Evolutionary conservation across 53 echinoderm and acorn worm genomes (phyloP).

Genomic region (Holothuria scabra): DNA sequence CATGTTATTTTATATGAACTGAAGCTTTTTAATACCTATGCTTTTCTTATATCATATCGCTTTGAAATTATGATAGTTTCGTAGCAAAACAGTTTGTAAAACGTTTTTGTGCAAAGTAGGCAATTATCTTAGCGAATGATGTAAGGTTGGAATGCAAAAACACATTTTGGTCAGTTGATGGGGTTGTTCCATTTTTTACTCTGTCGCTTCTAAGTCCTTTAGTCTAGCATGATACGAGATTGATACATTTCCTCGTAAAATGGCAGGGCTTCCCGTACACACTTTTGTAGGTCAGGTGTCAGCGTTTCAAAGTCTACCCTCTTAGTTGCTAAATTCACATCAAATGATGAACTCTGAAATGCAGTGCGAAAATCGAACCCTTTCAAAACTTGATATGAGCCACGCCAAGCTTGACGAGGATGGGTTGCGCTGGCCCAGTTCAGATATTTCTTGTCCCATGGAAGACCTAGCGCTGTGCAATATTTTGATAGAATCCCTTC

Average conservation of each 20-base stretch:
- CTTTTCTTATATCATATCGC: no score
- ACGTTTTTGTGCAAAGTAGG: no score
- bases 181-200: no score
- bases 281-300: constrained; percentile 7
- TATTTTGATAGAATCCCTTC: not conserved
- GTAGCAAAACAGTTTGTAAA: no score
- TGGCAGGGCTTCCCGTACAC: constrained; percentile 6
- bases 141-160: no score
- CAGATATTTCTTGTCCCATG: constrained; percentile 25
- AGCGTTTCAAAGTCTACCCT: not conserved
- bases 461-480: not conserved
- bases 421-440: constrained; percentile 7
- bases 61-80: no score
- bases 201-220: not conserved
- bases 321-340: not conserved
- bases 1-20: no score
- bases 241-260: constrained; percentile 20
- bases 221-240: constrained; percentile 7
- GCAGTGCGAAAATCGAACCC: not conserved
- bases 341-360: not conserved
- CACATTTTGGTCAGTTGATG: no score
- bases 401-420: constrained; percentile 8
- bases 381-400: constrained; percentile 31
- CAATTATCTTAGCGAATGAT: no score
- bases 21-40: no score